A percentile compares a stretch with the other conserved stretches of the same genome.
These are phyloP conservation scores for Geotria australis DNA, from an alignment of 2,797 vertebrate species.

Conservation along the genomic window DNA sequence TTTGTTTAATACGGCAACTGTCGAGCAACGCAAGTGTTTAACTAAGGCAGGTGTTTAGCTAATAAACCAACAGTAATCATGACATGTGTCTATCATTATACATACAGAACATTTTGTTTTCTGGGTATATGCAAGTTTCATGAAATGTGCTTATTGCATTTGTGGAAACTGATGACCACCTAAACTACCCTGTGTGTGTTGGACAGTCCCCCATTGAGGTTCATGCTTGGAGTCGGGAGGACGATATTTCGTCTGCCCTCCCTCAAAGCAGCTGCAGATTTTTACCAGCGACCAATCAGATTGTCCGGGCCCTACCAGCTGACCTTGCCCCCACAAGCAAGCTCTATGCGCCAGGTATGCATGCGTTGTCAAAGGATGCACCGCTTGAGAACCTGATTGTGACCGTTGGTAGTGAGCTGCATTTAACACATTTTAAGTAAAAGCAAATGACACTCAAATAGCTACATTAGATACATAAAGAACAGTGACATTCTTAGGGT, in stretches of 20 bases:
- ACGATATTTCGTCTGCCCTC: no score
- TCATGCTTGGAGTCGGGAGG: constrained; percentile 11
- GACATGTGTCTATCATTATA: no score
- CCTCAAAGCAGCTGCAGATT: constrained; percentile 30
- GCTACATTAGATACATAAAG: not conserved
- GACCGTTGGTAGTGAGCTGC: not conserved
- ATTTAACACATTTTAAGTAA: constrained; percentile 4
- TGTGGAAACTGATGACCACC: no score
- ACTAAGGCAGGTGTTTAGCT: no score
- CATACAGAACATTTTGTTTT: no score
- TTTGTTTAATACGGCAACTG: no score
- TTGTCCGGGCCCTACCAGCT: constrained; percentile 42
- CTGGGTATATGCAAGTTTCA: no score
- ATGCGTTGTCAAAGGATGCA: not conserved
- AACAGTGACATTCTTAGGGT: no score
- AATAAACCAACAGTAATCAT: no score
- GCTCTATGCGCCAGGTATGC: constrained; percentile 61
- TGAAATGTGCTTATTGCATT: no score
- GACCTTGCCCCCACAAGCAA: constrained; percentile 53
- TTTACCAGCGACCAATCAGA: constrained; percentile 43
- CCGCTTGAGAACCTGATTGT: no score
- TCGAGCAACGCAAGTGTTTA: no score
- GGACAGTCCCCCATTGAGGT: constrained; percentile 69
- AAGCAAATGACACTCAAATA: constrained; percentile 1
- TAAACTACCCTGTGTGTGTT: not conserved